Conservation (phyloP, 2,113 vertebrate species). For the Phoenicopterus ruber region DNA sequence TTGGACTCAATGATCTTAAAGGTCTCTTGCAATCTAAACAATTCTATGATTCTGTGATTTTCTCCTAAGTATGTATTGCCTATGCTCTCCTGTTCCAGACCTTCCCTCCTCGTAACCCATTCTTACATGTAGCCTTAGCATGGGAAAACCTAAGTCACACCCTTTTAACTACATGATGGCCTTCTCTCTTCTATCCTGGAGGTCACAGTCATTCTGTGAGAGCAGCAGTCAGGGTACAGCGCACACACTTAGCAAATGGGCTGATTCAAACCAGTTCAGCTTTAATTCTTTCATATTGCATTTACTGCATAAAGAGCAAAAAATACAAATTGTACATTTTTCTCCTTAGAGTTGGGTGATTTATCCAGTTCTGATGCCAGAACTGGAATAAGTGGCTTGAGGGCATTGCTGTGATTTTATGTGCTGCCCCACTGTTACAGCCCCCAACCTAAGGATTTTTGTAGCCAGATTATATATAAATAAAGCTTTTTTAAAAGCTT, state of each 20-base stretch:
- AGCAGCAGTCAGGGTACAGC: neutral
- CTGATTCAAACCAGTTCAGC: neutral
- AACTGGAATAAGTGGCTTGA: neutral
- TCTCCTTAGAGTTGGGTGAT: neutral
- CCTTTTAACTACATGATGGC: neutral
- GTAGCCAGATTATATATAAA: neutral
- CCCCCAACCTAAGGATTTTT: neutral
- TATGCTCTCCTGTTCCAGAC: neutral
- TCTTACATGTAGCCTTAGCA: neutral
- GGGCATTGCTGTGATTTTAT: neutral
- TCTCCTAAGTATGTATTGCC: neutral
- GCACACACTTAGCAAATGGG: neutral
- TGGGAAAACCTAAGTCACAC: neutral
- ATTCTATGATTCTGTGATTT: no score
- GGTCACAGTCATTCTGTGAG: neutral
- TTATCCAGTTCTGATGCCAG: neutral
- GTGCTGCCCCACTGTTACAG: neutral
- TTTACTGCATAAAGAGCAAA: neutral
- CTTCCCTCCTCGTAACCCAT: accelerated
- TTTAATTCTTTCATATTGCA: neutral
- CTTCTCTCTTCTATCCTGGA: neutral
- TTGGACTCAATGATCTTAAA: no score
- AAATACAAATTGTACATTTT: neutral
- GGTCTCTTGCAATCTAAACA: no score
- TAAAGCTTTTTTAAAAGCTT: neutral